Conservation (phyloP, 2,113 vertebrate genomes). For the Heterochromis multidens region DNA sequence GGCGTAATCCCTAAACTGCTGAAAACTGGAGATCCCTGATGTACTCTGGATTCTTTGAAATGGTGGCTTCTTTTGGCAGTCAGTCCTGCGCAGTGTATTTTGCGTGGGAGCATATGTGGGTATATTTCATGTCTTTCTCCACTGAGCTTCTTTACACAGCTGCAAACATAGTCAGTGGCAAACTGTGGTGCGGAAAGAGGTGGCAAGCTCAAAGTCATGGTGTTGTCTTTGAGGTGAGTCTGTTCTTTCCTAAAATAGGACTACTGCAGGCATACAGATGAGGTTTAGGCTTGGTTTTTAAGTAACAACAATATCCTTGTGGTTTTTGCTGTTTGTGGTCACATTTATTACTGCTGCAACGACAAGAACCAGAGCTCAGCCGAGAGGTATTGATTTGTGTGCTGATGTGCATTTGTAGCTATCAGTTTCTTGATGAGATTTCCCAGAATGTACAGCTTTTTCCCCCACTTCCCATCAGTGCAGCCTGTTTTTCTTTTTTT, state of each 20-base stretch:
- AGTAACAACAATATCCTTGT: constrained; percentile 1
- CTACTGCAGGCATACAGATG: not conserved
- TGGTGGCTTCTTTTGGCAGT: not conserved
- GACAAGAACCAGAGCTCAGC: constrained; percentile 12
- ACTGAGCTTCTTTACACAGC: not conserved
- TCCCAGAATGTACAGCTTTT: constrained; percentile 53
- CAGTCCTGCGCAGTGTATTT: not conserved
- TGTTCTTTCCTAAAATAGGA: constrained; percentile 2
- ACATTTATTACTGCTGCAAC: constrained; percentile 22
- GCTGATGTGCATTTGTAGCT: constrained; percentile 40
- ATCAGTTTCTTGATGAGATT: constrained; percentile 62
- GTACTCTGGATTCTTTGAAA: not conserved
- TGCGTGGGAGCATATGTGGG: not conserved
- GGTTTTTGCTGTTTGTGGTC: constrained; percentile 17
- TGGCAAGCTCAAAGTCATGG: not conserved
- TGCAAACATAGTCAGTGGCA: not conserved
- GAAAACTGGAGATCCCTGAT: not conserved
- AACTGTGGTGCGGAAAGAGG: constrained; percentile 6
- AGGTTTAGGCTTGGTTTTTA: constrained; percentile 7
- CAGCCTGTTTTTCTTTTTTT: not conserved
- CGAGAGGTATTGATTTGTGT: constrained; percentile 61
- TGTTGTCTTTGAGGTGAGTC: not conserved
- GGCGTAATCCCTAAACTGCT: not conserved
- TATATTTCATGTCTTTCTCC: not conserved
- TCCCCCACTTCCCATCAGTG: constrained; percentile 29